These are phyloP conservation scores for Anas bernieri DNA, from an alignment of 2,797 vertebrate species.

Conservation along the genomic window DNA sequence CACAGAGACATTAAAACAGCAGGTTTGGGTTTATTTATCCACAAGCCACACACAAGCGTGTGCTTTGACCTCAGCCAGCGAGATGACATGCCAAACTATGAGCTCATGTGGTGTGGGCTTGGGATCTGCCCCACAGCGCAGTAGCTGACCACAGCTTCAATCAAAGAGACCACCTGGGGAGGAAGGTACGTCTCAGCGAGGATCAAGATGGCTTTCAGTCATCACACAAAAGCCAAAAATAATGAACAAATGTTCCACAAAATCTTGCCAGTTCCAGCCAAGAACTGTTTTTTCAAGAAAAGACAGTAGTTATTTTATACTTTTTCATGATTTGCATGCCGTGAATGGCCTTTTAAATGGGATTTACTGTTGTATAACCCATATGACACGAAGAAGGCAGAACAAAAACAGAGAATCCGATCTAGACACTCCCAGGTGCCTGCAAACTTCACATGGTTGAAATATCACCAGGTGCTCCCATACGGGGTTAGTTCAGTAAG, in stretches of 20 bases:
- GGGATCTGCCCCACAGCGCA: background rate
- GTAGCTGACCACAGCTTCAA: slow-evolving; percentile 9
- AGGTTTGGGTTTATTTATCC: slow-evolving; percentile 7
- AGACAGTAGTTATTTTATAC: background rate
- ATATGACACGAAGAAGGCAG: background rate
- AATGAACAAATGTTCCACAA: slow-evolving; percentile 15
- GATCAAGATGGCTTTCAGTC: background rate
- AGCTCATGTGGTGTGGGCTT: background rate
- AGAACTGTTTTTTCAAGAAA: background rate
- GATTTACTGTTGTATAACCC: background rate
- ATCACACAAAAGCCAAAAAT: slow-evolving; percentile 15
- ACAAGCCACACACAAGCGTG: background rate
- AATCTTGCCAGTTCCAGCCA: background rate
- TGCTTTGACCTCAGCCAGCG: background rate
- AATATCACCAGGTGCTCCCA: background rate
- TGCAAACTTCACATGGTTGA: background rate
- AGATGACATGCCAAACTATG: background rate
- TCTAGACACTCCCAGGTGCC: background rate
- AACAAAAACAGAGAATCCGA: background rate
- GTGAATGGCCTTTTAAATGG: background rate
- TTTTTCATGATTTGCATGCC: background rate
- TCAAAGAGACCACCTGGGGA: slow-evolving; percentile 2
- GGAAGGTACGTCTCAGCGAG: background rate
- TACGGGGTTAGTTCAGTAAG: background rate
- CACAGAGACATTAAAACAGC: background rate